Evolutionary conservation across 2,888 invertebrate genomes (phyloP), one percentile per base, ranked within the genome.

Genomic region (Harpagoxenus sublaevis): DNA sequence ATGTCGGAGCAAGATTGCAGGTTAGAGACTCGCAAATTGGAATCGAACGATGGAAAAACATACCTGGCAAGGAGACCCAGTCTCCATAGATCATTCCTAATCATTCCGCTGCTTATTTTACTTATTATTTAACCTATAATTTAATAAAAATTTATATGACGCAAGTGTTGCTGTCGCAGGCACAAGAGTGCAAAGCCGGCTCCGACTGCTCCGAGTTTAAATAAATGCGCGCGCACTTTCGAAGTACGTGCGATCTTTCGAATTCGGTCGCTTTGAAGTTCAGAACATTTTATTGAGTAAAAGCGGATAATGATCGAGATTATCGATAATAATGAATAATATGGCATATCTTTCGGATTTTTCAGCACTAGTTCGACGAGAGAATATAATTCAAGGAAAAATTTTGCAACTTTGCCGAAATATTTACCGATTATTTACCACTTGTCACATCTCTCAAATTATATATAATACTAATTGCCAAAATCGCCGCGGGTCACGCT

Each of bases 181-280:
- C 39, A 31, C 42, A 42, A 57, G 8, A 0, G 28, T 28, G 57
- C 12, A 66, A 45, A 42, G 65, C 23, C 5, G 10, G 4, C 4
- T n/a, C 35, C 35, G 35, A 35, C 23, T 23, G 51, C 35, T 51
- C 23, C 28, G n/a, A 9, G 18, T 66, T 51, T 35, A 63, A 48
- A 66, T n/a, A 55, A 65, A 66, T 68, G 53, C 53, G 77, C 68
- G 68, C 68, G 51, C 68, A 53, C 23, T 39, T 66, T 51, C 15
- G 2, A 51, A 66, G 18, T 39, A 1, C n/a, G 15, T 39, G 0
- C n/a, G 9, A 35, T 2, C 18, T 28, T 31, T 51, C 45, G 18
- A 8, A 51, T 68, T 51, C 31, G 35, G 0, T 31, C 10, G 45
- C 35, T 63, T 66, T 66, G 8, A 68, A 48, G 5, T 2, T 45